Percentiles rank a stretch among this genome's conserved stretches.
These are phyloP conservation scores for Lithophane socia DNA, from an alignment of 2,888 invertebrate species.

Conservation along the genomic window DNA sequence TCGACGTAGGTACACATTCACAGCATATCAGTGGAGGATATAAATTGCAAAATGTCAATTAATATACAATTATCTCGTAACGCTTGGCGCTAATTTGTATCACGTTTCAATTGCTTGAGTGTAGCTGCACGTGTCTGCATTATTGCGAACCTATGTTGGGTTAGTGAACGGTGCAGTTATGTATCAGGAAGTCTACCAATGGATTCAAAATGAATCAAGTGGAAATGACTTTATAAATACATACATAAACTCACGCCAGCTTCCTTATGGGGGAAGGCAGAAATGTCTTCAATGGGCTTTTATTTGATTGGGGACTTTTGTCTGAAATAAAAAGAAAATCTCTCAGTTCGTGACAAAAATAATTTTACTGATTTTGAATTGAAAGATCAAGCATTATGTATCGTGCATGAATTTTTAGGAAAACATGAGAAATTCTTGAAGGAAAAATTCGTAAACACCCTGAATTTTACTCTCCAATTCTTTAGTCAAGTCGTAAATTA, in stretches of 20 bases:
- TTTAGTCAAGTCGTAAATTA: not conserved
- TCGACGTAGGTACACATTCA: constrained; percentile 25
- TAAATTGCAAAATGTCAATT: constrained; percentile 68
- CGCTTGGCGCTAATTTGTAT: constrained; percentile 54
- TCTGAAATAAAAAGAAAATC: not conserved
- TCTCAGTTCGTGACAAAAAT: not conserved
- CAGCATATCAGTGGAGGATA: constrained; percentile 58
- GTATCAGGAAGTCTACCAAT: not conserved
- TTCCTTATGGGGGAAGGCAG: not conserved
- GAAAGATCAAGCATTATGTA: not conserved
- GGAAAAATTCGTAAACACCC: not conserved
- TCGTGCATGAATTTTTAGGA: not conserved
- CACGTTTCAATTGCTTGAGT: constrained; percentile 62
- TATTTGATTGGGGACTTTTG: not conserved
- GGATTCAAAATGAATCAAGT: not conserved
- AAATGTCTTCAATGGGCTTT: not conserved
- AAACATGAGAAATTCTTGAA: not conserved
- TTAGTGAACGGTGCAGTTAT: not conserved
- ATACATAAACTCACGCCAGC: too few species aligned
- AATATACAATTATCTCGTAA: constrained; percentile 60
- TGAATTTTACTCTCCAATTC: not conserved
- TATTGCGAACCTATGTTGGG: constrained; percentile 1
- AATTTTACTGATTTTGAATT: not conserved
- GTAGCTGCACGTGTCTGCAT: constrained; percentile 55
- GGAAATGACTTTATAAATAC: not conserved